phyloP scores from a whole-genome alignment of 2,888 invertebrate genomes.

The Xanthia icteritia region DNA sequence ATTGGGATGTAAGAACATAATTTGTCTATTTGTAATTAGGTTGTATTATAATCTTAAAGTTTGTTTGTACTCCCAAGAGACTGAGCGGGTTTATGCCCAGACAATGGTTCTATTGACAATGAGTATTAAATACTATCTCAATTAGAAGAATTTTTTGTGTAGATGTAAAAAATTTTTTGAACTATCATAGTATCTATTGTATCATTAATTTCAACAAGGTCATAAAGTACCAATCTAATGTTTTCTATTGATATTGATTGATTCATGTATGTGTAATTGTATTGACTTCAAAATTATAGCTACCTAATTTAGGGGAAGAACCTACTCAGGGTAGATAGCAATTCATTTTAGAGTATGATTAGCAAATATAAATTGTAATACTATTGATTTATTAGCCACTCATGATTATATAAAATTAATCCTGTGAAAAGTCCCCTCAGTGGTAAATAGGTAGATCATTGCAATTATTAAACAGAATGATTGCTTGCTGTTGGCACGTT shows the following conservation, averaged over 20 bases:
- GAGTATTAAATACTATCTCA: not conserved
- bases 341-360: not conserved
- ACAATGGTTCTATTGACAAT: slow-evolving; percentile 5
- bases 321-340: not conserved
- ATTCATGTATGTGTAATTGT: too few relatives aligned
- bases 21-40: slow-evolving; percentile 48
- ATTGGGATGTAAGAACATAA: slow-evolving; percentile 92
- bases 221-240: slow-evolving; percentile 9
- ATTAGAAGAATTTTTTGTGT: not conserved
- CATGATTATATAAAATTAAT: not conserved
- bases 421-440: slow-evolving; percentile 5
- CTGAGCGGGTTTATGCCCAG: slow-evolving; percentile 3
- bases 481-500: slow-evolving; percentile 12
- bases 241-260: not conserved
- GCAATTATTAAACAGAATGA: not conserved
- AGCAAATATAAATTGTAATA: not conserved
- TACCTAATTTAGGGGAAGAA: slow-evolving; percentile 7
- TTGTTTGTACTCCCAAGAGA: slow-evolving; percentile 6
- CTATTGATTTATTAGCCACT: not conserved
- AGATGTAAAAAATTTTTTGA: not conserved
- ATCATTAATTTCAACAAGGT: slow-evolving; percentile 21
- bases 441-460: slow-evolving; percentile 6
- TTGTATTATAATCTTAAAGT: slow-evolving; percentile 26
- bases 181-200: not conserved
- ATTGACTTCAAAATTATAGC: not conserved